Conservation (phyloP, 1,140 invertebrate species). For the Drosophila punjabiensis region DNA sequence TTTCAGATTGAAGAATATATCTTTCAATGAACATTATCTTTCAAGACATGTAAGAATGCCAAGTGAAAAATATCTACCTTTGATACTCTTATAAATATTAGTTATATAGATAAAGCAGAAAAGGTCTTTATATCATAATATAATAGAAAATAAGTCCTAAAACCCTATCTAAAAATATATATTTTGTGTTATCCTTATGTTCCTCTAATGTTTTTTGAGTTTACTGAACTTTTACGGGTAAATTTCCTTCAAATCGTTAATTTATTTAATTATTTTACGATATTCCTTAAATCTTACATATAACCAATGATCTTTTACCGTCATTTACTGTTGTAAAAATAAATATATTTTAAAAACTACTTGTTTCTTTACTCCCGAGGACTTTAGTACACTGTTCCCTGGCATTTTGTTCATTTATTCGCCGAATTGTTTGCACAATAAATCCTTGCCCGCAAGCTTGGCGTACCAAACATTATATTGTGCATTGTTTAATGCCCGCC, state of each 20-base stretch:
- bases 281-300: neutral
- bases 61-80: neutral
- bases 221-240: neutral
- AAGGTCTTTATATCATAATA: neutral
- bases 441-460: slow-evolving; percentile 19
- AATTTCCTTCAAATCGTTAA: neutral
- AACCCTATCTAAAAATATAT: neutral
- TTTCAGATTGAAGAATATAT: neutral
- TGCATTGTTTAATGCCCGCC: slow-evolving; percentile 32
- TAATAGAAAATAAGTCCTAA: neutral
- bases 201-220: neutral
- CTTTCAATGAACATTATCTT: slow-evolving; percentile 1
- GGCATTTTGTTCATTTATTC: slow-evolving; percentile 29
- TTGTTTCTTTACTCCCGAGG: neutral
- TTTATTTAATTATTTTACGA: neutral
- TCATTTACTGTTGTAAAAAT: neutral
- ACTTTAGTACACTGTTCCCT: neutral
- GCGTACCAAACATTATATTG: slow-evolving; percentile 30
- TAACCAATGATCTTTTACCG: neutral
- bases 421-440: slow-evolving; percentile 30
- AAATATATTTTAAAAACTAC: neutral
- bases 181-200: neutral
- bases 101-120: neutral
- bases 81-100: neutral
- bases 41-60: slow-evolving; percentile 17